These are phyloP conservation scores for Laterallus jamaicensis DNA, from an alignment of 2,113 vertebrate genomes.

Conservation along the genomic window DNA sequence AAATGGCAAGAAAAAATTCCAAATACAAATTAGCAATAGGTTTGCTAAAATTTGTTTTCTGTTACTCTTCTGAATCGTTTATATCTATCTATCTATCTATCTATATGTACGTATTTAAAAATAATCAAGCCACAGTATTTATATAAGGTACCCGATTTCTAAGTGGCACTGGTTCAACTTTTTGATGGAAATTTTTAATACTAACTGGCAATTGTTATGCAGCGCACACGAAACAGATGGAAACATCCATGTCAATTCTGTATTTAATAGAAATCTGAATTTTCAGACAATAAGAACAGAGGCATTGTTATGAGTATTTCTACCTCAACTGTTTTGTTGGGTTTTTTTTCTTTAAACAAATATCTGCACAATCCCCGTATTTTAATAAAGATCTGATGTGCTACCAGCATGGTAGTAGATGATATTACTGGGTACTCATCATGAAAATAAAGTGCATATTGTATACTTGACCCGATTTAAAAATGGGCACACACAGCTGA, in stretches of 20 bases:
- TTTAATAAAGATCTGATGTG: not conserved
- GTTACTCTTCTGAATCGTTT: slow-evolving; percentile 25
- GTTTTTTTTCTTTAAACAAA: slow-evolving; percentile 15
- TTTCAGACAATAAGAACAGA: slow-evolving; percentile 22
- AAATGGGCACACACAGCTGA: not conserved
- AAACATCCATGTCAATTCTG: not conserved
- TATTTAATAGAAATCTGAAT: slow-evolving; percentile 7
- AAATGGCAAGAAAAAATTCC: slow-evolving; percentile 54
- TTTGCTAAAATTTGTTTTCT: slow-evolving; percentile 42
- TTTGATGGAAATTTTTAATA: slow-evolving; percentile 5
- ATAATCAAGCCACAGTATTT: slow-evolving; percentile 43
- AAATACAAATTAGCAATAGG: slow-evolving; percentile 41
- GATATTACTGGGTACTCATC: not conserved
- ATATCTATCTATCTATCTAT: not conserved
- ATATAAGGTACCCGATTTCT: slow-evolving; percentile 22
- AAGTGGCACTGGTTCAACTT: slow-evolving; percentile 27
- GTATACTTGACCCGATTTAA: not conserved
- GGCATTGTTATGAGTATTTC: not conserved
- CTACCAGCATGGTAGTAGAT: not conserved
- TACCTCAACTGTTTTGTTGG: not conserved
- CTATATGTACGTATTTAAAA: slow-evolving; percentile 36
- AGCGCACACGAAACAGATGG: not conserved
- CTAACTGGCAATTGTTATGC: not conserved
- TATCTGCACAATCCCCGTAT: not conserved
- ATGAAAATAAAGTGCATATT: slow-evolving; percentile 32